Evolutionary conservation across 1,140 invertebrate species (phyloP).

Genomic region (Neocloeon triangulifer): DNA sequence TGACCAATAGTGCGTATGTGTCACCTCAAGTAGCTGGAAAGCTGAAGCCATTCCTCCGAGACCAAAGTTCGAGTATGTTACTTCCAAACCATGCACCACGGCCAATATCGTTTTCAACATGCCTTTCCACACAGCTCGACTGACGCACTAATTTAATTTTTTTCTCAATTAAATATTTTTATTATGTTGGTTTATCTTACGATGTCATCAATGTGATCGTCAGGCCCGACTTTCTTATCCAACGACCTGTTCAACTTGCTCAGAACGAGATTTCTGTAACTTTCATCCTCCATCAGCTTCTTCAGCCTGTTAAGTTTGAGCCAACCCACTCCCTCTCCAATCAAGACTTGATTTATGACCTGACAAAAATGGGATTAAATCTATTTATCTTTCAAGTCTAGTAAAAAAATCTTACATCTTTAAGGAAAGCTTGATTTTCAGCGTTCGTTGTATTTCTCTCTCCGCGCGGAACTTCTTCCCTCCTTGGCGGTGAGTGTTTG

Average conservation of each 20-base stretch:
- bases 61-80: conserved; percentile 81
- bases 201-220: conserved; percentile 94
- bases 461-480: conserved; percentile 34
- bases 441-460: conserved; percentile 48
- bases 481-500: conserved; percentile 36
- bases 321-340: conserved; percentile 94
- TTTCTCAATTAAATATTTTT: conserved; percentile 1
- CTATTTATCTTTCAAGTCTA: too few species aligned
- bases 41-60: conserved; percentile 93
- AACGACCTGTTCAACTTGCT: conserved; percentile 87
- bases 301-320: conserved; percentile 82
- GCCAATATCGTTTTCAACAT: conserved; percentile 83
- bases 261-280: conserved; percentile 86
- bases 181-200: conserved; percentile 29
- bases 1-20: conserved; percentile 95
- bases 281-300: conserved; percentile 98
- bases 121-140: conserved; percentile 83
- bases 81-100: conserved; percentile 71
- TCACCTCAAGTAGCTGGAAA: conserved; percentile 90
- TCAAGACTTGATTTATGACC: conserved; percentile 73
- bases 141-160: conserved; percentile 51
- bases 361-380: conserved; percentile 20
- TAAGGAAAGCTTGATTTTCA: conserved; percentile 72
- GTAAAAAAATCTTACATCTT: conserved; percentile 40
- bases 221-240: conserved; percentile 79